Evolutionary conservation across 2,797 vertebrate species (phyloP), one percentile per base, ranked within the genome.

Genomic region (Meriones psammophilus): DNA sequence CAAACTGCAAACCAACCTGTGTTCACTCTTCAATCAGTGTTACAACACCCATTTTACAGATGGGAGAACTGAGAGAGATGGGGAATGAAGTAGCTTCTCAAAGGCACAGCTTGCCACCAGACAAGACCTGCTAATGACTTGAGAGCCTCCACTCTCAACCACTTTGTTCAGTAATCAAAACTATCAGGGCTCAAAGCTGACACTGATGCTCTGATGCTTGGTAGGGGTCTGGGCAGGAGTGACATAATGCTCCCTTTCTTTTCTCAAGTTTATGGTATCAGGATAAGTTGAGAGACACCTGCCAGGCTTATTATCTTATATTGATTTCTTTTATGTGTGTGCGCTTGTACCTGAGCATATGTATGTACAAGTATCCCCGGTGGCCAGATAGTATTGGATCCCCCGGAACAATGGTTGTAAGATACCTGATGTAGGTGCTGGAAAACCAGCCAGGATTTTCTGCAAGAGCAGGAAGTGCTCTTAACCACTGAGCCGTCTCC

Each of bases 161-260:
- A 0, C 42, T 1, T 20, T 2, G 12, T 68, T 68, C 17, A 64
- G 24, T 42, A 22, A 42, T 20, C 22, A 5, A 62, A 22, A 30
- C 0, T n/a, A n/a, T 2, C 42, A 8, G 10, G 7, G 20, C 3
- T 56, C 30, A 33, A 30, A 13, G 6, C 56, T 36, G 39, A 42
- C 5, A 39, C n/a, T 33, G 42, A 42, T 33, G 58, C 22, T 64
- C 5, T 24, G 30, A 20, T 15, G n/a, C 89, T 73, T 7, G 15
- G 30, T 20, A 20, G 7, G 4, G 39, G 36, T 50, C 62, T 30
- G 36, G 71, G 36, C 56, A 76, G 30, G 0, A 4, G 10, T 7
- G 12, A 17, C 2, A 0, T 10, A 17, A 20, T 18, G n/a, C 2
- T 24, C 50, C 8, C 0, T 8, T 1, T 2, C 0, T 3, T 9